A percentile compares a stretch with the other conserved stretches of the same genome.
phyloP scores from a whole-genome alignment of 2,797 vertebrate genomes.

The Danio kyathit region DNA sequence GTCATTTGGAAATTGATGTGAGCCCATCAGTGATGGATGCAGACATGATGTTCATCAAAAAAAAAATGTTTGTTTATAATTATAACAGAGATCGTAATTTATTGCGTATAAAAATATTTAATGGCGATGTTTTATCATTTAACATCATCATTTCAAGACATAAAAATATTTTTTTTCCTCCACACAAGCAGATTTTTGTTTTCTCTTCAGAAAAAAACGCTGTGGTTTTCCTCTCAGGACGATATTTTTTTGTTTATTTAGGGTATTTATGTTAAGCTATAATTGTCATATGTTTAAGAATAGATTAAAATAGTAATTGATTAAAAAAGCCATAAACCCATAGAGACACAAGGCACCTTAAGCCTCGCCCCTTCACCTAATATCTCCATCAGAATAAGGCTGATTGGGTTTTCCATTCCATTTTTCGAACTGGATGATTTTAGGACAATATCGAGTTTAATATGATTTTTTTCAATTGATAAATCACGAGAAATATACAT shows the following conservation, averaged over 20 bases:
- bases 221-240: background rate
- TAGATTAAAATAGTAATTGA: conserved; percentile 21
- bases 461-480: background rate
- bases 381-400: conserved; percentile 25
- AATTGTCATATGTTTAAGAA: background rate
- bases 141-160: background rate
- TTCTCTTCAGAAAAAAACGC: too few relatives aligned
- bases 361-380: conserved; percentile 62
- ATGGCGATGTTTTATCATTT: background rate
- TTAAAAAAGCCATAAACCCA: conserved; percentile 33
- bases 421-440: background rate
- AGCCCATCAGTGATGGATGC: conserved; percentile 17
- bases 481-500: background rate
- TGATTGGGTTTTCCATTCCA: background rate
- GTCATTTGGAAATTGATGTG: background rate
- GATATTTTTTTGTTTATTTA: background rate
- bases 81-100: background rate
- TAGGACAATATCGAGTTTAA: background rate
- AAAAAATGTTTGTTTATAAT: background rate
- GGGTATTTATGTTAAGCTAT: background rate
- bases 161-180: background rate
- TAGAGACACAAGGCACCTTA: conserved; percentile 23
- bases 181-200: background rate
- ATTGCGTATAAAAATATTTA: background rate
- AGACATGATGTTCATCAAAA: background rate